Percentiles rank a stretch among this genome's conserved stretches.
phyloP scores from a whole-genome alignment of 2,113 vertebrate genomes.

The Muntiacus muntjak region DNA sequence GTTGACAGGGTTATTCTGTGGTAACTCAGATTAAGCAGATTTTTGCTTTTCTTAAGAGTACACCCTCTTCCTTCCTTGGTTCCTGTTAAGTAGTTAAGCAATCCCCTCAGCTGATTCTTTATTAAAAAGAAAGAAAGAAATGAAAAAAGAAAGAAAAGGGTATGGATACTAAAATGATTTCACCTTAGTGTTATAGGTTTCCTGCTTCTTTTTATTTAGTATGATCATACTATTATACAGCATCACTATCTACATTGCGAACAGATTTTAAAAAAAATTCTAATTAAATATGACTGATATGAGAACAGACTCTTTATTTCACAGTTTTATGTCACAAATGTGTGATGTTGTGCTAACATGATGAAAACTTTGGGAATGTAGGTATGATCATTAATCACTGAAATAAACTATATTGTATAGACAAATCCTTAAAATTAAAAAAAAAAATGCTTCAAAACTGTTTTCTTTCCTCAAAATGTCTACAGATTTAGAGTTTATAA shows the following conservation, averaged over 20 bases:
- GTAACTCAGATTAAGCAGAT: neutral
- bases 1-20: neutral
- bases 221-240: neutral
- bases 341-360: neutral
- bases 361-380: neutral
- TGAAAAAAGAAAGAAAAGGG: neutral
- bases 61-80: fast-evolving
- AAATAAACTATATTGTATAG: neutral
- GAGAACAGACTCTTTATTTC: neutral
- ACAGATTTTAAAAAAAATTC: neutral
- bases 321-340: neutral
- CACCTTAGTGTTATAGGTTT: neutral
- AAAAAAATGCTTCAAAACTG: neutral
- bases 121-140: neutral
- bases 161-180: neutral
- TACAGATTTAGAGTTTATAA: neutral
- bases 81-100: neutral
- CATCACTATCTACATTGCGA: neutral
- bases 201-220: neutral
- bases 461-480: neutral
- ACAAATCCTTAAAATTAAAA: neutral
- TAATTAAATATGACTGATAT: neutral
- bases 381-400: neutral
- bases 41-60: neutral
- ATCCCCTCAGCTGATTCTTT: neutral